Conservation (phyloP, 2,797 vertebrate species). For the Gila robusta region DNA sequence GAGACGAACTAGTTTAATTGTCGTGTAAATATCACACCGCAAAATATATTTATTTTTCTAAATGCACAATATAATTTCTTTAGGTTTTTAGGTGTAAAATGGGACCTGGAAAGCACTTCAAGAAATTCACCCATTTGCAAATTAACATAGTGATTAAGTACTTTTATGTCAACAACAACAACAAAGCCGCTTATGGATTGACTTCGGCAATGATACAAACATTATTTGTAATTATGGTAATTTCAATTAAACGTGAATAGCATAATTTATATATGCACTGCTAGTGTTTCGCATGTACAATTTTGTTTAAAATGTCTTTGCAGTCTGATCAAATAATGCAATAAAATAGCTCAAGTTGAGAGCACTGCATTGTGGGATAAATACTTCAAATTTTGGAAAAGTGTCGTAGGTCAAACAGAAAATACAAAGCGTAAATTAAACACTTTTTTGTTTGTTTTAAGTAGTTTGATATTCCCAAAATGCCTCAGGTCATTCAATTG, state of each 20-base stretch:
- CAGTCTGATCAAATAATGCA: background rate
- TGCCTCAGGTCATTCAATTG: background rate
- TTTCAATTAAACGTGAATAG: background rate
- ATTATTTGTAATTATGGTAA: background rate
- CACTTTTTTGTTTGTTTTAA: background rate
- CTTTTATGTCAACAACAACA: background rate
- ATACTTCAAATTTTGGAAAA: background rate
- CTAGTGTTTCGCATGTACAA: background rate
- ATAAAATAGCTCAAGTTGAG: background rate
- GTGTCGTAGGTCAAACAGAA: background rate
- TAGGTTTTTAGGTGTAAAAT: background rate
- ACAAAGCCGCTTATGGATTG: background rate
- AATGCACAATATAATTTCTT: background rate
- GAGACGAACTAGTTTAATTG: background rate
- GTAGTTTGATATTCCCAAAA: background rate
- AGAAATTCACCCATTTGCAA: background rate
- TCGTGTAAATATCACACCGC: background rate
- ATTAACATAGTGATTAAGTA: background rate
- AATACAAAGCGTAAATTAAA: background rate
- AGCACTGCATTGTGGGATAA: background rate
- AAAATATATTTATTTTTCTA: too few species aligned
- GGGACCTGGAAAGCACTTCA: background rate
- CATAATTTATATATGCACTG: background rate
- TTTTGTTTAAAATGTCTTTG: background rate
- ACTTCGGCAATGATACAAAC: background rate